Evolutionary conservation across 2,888 invertebrate genomes (phyloP), one percentile per base, ranked within the genome.

Genomic region (Caenorhabditis japonica): DNA sequence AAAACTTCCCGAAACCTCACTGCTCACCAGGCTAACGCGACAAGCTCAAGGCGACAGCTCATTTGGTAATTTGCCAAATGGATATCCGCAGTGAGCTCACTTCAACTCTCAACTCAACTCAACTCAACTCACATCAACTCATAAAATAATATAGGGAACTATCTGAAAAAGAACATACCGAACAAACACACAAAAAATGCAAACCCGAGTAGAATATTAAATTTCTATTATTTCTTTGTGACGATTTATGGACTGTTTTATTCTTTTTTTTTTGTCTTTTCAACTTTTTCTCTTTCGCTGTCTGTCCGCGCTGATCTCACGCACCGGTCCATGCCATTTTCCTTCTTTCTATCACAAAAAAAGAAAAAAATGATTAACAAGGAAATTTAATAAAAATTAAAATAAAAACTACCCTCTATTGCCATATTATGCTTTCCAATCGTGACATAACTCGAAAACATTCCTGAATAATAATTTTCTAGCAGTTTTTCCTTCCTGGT

Each of bases 1-100:
- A 21, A 75, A 75, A 51, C 71, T 75, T 5, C 71, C 75, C 1
- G 75, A 75, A 41, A 61, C 70, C 33, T 75, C 75, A 19, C 12
- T 75, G 2, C 52, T 75, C 27, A 55, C 60, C 8, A 21, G 75
- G 30, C 51, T 75, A 34, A 66, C 75, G 10, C 64, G 71, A 25
- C 70, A 75, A 47, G 69, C 69, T n/a, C 68, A 74, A 38, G 58
- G 51, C 49, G 64, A 70, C 41, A 33, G 36, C 27, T 51, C 55
- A 13, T 17, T 60, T 15, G 60, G 70, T 49, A 70, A 56, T 41
- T 19, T 75, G 41, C 75, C 75, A 13, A 75, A 75, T 55, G 75
- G 75, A 39, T 75, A 75, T 64, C 60, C 70, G 19, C 73, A 73
- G 38, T 73, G 36, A 64, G n/a, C n/a, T 21, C 49, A 41, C 27